Conservation (phyloP, 1,140 invertebrate species). For the Steinernema feltiae region DNA sequence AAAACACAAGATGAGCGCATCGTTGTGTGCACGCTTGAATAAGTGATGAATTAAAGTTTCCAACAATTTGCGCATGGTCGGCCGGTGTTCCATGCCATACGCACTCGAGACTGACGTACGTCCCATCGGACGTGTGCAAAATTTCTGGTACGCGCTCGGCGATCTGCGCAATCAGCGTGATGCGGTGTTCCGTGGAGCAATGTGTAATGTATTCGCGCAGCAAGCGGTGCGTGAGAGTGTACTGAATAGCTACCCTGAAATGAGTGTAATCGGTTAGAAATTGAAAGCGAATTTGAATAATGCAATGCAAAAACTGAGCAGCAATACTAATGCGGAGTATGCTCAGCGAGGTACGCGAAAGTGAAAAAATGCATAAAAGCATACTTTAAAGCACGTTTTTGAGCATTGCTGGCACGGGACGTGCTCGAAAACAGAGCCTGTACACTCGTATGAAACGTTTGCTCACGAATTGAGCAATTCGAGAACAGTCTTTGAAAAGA, state of each 20-base stretch:
- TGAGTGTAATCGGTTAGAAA: no score
- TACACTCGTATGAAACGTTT: conserved; percentile 26
- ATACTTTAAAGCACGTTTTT: no score
- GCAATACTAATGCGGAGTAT: no score
- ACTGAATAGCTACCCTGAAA: not conserved
- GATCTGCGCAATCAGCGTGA: conserved; percentile 33
- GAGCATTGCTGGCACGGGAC: no score
- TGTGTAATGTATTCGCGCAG: conserved; percentile 72
- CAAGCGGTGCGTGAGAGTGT: conserved; percentile 69
- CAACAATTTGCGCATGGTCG: conserved; percentile 61
- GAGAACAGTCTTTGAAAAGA: not conserved
- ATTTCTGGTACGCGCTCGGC: conserved; percentile 67
- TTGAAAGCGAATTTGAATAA: not conserved
- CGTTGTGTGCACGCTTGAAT: conserved; percentile 74
- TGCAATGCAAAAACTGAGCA: no score
- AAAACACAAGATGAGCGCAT: conserved; percentile 74
- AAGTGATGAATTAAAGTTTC: conserved; percentile 73
- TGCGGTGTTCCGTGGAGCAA: conserved; percentile 63
- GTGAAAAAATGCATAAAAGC: no score
- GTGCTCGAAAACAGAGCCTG: no score
- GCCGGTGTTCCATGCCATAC: conserved; percentile 81
- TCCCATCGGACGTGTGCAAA: conserved; percentile 74
- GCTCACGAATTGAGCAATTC: conserved; percentile 22
- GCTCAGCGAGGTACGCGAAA: no score
- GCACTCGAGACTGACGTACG: conserved; percentile 71